These are phyloP conservation scores for Indicator maculatus DNA, from an alignment of 2,113 vertebrate species.

Conservation along the genomic window DNA sequence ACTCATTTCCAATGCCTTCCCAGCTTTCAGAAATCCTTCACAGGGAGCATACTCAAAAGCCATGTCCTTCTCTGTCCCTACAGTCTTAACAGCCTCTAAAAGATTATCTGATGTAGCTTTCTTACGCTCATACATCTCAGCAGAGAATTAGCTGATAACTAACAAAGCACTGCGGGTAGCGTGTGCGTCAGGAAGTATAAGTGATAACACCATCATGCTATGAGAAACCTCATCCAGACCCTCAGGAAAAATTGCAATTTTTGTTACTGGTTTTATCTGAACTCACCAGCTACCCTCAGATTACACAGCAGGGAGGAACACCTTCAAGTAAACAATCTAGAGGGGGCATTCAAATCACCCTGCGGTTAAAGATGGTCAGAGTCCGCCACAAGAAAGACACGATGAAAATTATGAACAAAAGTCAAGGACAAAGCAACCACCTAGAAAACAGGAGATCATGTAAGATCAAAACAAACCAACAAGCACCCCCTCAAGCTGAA, in stretches of 20 bases:
- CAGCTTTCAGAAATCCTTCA: neutral
- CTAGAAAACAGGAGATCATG: neutral
- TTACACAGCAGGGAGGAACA: neutral
- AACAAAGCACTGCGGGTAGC: neutral
- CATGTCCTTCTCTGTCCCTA: neutral
- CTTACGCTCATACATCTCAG: neutral
- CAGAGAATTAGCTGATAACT: neutral
- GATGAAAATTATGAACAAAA: neutral
- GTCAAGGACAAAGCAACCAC: neutral
- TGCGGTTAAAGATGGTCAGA: neutral
- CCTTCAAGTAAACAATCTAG: neutral
- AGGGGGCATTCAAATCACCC: neutral
- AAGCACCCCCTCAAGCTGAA: neutral
- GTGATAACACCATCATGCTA: accelerated
- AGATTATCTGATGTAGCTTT: neutral
- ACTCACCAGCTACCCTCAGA: neutral
- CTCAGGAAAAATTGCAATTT: neutral
- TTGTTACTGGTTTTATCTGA: neutral
- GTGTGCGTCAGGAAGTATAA: neutral
- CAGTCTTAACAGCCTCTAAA: neutral
- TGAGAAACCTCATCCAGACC: neutral
- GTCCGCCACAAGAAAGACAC: neutral
- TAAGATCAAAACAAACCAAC: neutral
- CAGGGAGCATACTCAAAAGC: neutral
- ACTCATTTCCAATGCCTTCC: neutral